A percentile compares a stretch with the other conserved stretches of the same genome.
Conservation (phyloP, 2,113 vertebrate genomes). For the Dasyornis broadbenti region DNA sequence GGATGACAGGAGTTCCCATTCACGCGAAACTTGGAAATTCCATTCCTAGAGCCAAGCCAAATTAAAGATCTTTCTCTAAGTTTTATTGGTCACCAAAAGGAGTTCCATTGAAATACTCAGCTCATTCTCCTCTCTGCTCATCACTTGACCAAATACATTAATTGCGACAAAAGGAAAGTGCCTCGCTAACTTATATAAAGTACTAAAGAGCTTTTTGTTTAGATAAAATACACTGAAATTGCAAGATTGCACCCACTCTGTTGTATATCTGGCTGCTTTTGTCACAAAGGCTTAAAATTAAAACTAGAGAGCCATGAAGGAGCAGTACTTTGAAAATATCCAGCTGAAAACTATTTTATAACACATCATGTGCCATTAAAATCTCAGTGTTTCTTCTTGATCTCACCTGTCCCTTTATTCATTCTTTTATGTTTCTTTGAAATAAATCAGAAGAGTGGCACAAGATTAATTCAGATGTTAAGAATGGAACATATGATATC, state of each 20-base stretch:
- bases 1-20: neutral
- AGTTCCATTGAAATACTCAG: neutral
- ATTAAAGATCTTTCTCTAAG: neutral
- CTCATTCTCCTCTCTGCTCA: neutral
- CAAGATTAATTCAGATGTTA: neutral
- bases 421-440: neutral
- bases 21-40: accelerated
- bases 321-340: neutral
- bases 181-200: neutral
- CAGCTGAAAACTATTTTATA: neutral
- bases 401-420: neutral
- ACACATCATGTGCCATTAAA: accelerated
- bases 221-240: neutral
- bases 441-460: neutral
- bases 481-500: neutral
- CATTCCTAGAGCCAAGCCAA: neutral
- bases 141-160: neutral
- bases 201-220: neutral
- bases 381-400: neutral
- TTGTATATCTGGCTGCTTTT: neutral
- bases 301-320: neutral
- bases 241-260: neutral
- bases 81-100: neutral
- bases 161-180: neutral
- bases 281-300: neutral